phyloP scores from a whole-genome alignment of 64 coral and sea anemone species.

The Dendrophyllia cribrosa region DNA sequence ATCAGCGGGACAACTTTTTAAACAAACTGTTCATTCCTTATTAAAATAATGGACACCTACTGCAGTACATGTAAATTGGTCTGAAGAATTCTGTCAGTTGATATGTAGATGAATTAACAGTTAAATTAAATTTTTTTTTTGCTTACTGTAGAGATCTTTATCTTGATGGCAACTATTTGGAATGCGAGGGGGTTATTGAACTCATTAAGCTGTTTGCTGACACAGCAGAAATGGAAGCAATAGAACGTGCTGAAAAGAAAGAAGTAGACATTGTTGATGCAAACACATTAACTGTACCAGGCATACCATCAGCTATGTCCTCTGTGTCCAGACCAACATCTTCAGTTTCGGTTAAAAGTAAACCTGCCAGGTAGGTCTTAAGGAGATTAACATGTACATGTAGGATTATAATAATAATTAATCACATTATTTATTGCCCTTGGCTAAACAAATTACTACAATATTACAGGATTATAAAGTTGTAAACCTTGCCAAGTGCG shows the following conservation, averaged over 20 bases:
- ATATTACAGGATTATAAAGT: too few relatives aligned
- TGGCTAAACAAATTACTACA: too few relatives aligned
- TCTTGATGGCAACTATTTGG: slow-evolving; percentile 92
- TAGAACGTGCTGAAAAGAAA: slow-evolving; percentile 65
- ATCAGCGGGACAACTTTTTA: too few relatives aligned
- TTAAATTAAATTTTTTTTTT: background rate
- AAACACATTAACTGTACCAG: slow-evolving; percentile 46
- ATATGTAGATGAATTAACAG: too few relatives aligned
- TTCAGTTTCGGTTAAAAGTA: slow-evolving; percentile 59
- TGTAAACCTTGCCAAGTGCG: too few relatives aligned
- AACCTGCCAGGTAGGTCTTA: slow-evolving; percentile 40
- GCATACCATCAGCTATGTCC: slow-evolving; percentile 53
- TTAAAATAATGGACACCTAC: too few relatives aligned
- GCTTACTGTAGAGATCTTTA: slow-evolving; percentile 81
- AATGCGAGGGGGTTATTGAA: slow-evolving; percentile 93
- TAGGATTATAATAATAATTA: too few relatives aligned
- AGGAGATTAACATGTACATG: background rate
- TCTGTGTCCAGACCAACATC: slow-evolving; percentile 72
- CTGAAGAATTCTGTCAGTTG: too few relatives aligned
- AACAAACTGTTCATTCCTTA: too few relatives aligned
- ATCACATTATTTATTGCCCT: background rate
- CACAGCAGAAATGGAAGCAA: slow-evolving; percentile 97
- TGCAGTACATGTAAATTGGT: too few relatives aligned
- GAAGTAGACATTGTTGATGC: background rate
- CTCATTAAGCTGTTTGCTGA: slow-evolving; percentile 93